Evolutionary conservation across 2,113 vertebrate species (phyloP).

Genomic region (Pungitius pungitius): DNA sequence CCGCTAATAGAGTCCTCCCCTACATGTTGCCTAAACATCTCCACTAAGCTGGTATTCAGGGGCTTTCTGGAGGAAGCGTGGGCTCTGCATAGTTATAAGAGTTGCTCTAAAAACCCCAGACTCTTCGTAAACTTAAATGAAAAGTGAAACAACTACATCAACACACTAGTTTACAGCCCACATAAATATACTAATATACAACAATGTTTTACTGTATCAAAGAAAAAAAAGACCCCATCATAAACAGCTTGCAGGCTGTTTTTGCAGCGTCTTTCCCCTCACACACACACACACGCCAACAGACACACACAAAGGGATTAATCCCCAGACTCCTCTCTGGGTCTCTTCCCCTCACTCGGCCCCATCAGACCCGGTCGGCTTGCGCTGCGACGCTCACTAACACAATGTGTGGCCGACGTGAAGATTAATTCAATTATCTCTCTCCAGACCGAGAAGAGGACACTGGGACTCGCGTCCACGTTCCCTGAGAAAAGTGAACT

Average conservation of each 20-base stretch:
- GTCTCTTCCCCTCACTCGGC: constrained; percentile 30
- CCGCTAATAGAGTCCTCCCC: neutral
- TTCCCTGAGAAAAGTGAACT: neutral
- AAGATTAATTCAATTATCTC: constrained; percentile 37
- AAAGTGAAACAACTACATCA: constrained; percentile 7
- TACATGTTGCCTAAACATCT: constrained; percentile 23
- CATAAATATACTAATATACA: neutral
- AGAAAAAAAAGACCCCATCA: neutral
- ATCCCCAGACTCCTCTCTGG: constrained; percentile 63
- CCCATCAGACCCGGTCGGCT: constrained; percentile 26
- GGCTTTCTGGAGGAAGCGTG: neutral
- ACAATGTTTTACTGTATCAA: neutral
- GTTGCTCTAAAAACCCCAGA: neutral
- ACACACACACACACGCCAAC: neutral
- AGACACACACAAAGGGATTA: constrained; percentile 35
- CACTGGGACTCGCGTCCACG: neutral
- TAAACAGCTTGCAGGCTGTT: constrained; percentile 35
- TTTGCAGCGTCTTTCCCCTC: constrained; percentile 27
- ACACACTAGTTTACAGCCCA: neutral
- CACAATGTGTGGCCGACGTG: constrained; percentile 37
- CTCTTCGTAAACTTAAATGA: neutral
- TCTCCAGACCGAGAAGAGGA: constrained; percentile 42
- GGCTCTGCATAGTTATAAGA: neutral
- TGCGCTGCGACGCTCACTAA: constrained; percentile 9
- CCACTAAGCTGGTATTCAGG: neutral